Evolutionary conservation across 2,797 vertebrate genomes (phyloP).

Genomic region (Lepus oiostolus): DNA sequence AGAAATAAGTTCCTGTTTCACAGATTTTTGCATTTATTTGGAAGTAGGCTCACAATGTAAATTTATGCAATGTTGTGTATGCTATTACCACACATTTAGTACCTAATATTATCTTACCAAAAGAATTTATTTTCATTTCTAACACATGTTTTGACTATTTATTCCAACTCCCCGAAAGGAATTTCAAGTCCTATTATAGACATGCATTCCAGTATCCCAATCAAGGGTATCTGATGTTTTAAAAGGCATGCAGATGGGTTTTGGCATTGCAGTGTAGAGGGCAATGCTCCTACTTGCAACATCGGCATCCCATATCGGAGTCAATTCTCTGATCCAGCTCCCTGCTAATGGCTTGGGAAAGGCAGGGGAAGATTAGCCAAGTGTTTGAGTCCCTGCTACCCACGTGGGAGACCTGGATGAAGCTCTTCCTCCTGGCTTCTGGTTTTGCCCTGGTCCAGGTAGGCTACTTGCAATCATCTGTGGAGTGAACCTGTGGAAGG

Average conservation of each 20-base stretch:
- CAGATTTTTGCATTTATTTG: slow-evolving; percentile 7
- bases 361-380: no score
- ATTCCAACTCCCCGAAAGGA: not conserved
- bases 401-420: no score
- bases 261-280: no score
- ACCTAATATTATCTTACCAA: slow-evolving; percentile 5
- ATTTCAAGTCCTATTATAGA: not conserved
- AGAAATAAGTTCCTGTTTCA: not conserved
- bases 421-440: no score
- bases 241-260: not conserved
- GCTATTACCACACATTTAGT: not conserved
- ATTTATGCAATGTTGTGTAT: not conserved
- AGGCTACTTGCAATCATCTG: no score
- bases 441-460: no score
- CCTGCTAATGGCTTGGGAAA: no score
- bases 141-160: not conserved
- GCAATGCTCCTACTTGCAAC: no score
- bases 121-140: not conserved
- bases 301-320: no score
- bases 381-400: no score
- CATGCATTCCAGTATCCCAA: not conserved
- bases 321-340: no score
- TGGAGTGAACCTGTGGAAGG: no score
- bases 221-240: not conserved
- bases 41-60: not conserved